Evolutionary conservation across 1,140 invertebrate species (phyloP).

Genomic region (Elymnias hypermnestra): DNA sequence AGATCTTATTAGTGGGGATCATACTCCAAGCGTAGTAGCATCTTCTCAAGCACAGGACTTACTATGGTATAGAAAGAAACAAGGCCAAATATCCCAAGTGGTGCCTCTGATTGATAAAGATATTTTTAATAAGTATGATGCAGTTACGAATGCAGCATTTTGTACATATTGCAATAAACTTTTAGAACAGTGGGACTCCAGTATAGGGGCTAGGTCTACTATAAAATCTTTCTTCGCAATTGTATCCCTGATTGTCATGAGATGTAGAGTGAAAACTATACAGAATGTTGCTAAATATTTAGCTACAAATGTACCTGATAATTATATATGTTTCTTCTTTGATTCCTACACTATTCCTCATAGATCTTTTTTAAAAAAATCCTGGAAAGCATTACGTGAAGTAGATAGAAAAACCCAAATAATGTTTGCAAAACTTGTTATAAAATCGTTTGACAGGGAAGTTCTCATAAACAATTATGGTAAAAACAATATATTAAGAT

Average conservation of each 20-base stretch:
- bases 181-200: slow-evolving; percentile 10
- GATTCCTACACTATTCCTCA: slow-evolving; percentile 15
- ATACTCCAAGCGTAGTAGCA: neutral
- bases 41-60: too few species aligned
- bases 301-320: neutral
- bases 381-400: slow-evolving; percentile 16
- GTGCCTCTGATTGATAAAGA: too few species aligned
- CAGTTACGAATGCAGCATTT: slow-evolving; percentile 17
- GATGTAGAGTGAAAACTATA: slow-evolving; percentile 14
- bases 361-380: slow-evolving; percentile 14
- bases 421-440: slow-evolving; percentile 25
- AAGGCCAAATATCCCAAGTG: too few species aligned
- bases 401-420: slow-evolving; percentile 5
- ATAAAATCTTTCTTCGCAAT: slow-evolving; percentile 24
- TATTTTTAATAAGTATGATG: too few species aligned
- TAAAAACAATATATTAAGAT: slow-evolving; percentile 15
- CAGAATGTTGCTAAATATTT: slow-evolving; percentile 14
- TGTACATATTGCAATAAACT: slow-evolving; percentile 19
- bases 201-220: neutral
- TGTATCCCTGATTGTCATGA: slow-evolving; percentile 17
- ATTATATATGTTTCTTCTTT: neutral
- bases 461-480: neutral
- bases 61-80: slow-evolving; percentile 13
- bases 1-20: too few species aligned
- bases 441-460: slow-evolving; percentile 11